Base-by-base conservation (phyloP, 2,888 invertebrate species). In the Dicyrtomina minuta region DNA sequence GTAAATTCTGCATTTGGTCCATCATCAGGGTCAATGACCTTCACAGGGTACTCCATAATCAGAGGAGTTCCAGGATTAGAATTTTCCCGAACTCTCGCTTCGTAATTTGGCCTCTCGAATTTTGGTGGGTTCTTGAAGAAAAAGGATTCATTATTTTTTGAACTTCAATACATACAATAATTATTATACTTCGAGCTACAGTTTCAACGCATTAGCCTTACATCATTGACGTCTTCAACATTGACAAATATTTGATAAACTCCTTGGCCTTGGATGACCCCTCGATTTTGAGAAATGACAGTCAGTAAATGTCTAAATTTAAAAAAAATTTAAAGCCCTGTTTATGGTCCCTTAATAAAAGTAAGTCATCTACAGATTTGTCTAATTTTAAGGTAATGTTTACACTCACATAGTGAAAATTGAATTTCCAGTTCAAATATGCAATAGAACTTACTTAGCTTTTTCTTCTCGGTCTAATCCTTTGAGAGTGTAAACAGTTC, bases 141-240 rank as follows among this genome's bases (percentile, higher is more conserved):
- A 53, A 53, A 53, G 17, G 20, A 13, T 51, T 8, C n/a, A 51
- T 51, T 51, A n/a, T 10, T 51, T 51, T 8, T 41, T 41, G 8
- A 10, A 41, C 43, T 41, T 41, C 13, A 41, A 41, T 41, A 13
- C 8, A 17, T 15, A 4, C 17, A 46, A 46, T 6, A 46, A 46
- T 46, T 46, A 46, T n/a, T n/a, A 46, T 6, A 8, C 33, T 33
- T 33, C 4, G 33, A 8, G 33, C 33, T 5, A n/a, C 17, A 46
- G 46, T 24, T 8, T 20, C 17, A 46, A 6, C 13, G 3, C n/a
- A 20, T 13, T 26, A 51, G 20, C 53, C 67, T 59, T 51, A 67
- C 67, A 79, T 93, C 93, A 79, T 94, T 93, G 72, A 91, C 91
- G 80, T 94, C 93, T 71, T 91, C 90, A 0, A 93, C 91, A 66